Conservation (phyloP, 2,797 vertebrate species). For the Denticeps clupeoides region DNA sequence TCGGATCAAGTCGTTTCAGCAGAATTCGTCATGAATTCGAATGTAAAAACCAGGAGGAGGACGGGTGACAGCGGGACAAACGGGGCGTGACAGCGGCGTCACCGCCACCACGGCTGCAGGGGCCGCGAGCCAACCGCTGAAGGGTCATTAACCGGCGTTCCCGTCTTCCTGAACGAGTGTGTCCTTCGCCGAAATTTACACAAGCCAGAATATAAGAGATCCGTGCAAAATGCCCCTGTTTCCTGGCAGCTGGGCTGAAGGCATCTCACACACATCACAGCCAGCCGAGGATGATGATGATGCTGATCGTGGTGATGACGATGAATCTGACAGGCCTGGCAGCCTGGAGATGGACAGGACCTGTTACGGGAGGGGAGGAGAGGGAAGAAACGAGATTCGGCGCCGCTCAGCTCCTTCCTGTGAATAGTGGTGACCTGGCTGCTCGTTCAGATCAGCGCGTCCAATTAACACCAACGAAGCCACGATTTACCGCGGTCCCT, state of each 20-base stretch:
- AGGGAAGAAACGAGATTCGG: not conserved
- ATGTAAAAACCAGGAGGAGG: too few species aligned
- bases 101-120: not conserved
- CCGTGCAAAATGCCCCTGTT: not conserved
- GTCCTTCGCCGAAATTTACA: not conserved
- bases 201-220: not conserved
- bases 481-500: slow-evolving; percentile 3
- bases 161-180: not conserved
- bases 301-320: slow-evolving; percentile 27
- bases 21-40: too few species aligned
- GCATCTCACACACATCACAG: not conserved
- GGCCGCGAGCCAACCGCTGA: slow-evolving; percentile 14
- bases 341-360: not conserved
- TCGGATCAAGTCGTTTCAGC: too few species aligned
- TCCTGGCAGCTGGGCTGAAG: not conserved
- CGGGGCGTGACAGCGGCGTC: slow-evolving; percentile 1
- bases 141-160: slow-evolving; percentile 20
- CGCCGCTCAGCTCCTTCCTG: not conserved
- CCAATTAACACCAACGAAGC: slow-evolving; percentile 14
- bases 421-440: slow-evolving; percentile 9
- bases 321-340: not conserved
- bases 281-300: not conserved
- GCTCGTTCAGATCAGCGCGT: slow-evolving; percentile 9
- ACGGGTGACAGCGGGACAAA: slow-evolving; percentile 15
- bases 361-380: not conserved